These are phyloP conservation scores for Cryptomyrus ogoouensis DNA, from an alignment of 2,113 vertebrate genomes.

Conservation along the genomic window DNA sequence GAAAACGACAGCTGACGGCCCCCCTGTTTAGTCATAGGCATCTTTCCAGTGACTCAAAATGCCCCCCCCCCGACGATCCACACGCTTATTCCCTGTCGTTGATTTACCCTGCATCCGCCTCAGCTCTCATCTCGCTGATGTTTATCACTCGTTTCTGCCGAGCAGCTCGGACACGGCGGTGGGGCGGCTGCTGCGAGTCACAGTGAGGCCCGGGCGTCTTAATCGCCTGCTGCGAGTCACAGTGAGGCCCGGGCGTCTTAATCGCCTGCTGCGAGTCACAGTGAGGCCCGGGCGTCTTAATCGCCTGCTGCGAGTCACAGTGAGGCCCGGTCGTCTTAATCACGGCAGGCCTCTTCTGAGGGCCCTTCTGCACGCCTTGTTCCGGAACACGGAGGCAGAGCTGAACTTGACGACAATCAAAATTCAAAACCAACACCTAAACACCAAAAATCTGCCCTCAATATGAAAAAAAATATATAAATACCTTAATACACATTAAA, in stretches of 20 bases:
- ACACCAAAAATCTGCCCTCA: background rate
- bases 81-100: slow-evolving; percentile 32
- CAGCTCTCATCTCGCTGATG: slow-evolving; percentile 29
- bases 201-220: background rate
- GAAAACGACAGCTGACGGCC: slow-evolving; percentile 39
- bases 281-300: too few species aligned
- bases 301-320: too few species aligned
- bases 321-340: too few species aligned
- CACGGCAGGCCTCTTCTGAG: background rate
- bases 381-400: background rate
- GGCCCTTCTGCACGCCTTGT: background rate
- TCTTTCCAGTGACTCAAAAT: slow-evolving; percentile 37
- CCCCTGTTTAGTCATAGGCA: slow-evolving; percentile 29
- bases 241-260: too few species aligned
- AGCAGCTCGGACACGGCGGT: slow-evolving; percentile 16
- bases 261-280: too few species aligned
- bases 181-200: background rate
- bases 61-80: slow-evolving; percentile 27
- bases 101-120: slow-evolving; percentile 20
- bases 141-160: slow-evolving; percentile 29
- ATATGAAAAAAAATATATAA: background rate
- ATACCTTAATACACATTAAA: background rate
- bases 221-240: background rate
- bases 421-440: background rate
- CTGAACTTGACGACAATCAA: background rate